Conservation (phyloP, 2,888 invertebrate genomes). For the Metellina segmentata region DNA sequence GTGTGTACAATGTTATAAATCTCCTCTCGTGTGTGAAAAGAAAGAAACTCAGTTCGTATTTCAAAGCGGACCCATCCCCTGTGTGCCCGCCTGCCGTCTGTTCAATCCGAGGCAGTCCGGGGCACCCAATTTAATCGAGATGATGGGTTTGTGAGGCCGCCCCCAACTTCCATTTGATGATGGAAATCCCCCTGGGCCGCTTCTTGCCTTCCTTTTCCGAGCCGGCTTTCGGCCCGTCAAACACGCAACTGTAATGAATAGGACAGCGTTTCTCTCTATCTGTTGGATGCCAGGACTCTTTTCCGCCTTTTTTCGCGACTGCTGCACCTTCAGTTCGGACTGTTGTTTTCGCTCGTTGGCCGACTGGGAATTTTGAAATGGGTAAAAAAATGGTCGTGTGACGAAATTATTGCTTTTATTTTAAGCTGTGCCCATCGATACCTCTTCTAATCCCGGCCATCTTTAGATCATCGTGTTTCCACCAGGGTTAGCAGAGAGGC, state of each 20-base stretch:
- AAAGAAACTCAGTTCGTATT: no score
- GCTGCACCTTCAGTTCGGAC: conserved; percentile 1
- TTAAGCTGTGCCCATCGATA: no score
- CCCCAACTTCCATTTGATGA: conserved; percentile 73
- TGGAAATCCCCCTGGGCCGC: conserved; percentile 69
- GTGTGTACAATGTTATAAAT: no score
- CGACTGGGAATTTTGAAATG: not conserved
- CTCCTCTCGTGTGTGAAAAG: no score
- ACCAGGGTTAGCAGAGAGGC: no score
- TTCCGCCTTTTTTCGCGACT: not conserved
- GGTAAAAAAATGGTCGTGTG: not conserved
- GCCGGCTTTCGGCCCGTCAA: conserved; percentile 61
- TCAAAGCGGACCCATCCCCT: not conserved
- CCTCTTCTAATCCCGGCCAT: no score
- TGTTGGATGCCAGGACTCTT: conserved; percentile 21
- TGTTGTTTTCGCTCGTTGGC: conserved; percentile 1
- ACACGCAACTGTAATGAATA: conserved; percentile 76
- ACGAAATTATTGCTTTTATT: no score
- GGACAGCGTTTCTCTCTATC: conserved; percentile 55
- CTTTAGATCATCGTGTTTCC: no score
- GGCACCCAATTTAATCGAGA: conserved; percentile 75
- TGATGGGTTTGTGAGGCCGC: conserved; percentile 72
- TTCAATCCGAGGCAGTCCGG: conserved; percentile 33
- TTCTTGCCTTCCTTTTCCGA: not conserved
- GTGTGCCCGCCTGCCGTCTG: conserved; percentile 26